phyloP scores from a whole-genome alignment of 2,113 vertebrate genomes.

The Tachysurus vachellii region DNA sequence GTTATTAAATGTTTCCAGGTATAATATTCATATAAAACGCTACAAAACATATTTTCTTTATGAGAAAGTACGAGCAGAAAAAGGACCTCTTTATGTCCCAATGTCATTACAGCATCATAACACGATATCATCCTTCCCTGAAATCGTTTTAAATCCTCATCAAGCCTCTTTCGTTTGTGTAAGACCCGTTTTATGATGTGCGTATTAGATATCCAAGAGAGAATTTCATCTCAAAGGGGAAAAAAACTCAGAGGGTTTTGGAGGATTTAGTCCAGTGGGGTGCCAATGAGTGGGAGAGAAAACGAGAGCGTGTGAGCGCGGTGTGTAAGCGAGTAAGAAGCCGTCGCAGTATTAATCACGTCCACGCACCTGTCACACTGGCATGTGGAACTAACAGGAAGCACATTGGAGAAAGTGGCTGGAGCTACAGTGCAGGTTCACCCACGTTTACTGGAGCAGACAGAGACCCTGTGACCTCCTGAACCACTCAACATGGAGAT shows the following conservation, averaged over 20 bases:
- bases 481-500: slow-evolving; percentile 56
- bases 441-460: slow-evolving; percentile 33
- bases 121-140: neutral
- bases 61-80: neutral
- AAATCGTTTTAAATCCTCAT: slow-evolving; percentile 19
- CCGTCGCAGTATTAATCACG: slow-evolving; percentile 86
- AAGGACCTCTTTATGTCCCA: neutral
- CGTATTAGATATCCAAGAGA: slow-evolving; percentile 26
- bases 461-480: slow-evolving; percentile 39
- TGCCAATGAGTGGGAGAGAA: neutral
- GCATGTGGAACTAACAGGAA: slow-evolving; percentile 97
- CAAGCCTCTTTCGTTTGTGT: slow-evolving; percentile 6
- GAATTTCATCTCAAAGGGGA: slow-evolving; percentile 20
- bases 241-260: neutral
- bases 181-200: neutral
- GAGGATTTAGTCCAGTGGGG: slow-evolving; percentile 7
- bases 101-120: neutral
- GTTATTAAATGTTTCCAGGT: neutral
- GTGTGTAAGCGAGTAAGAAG: slow-evolving; percentile 43
- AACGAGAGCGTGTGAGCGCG: slow-evolving; percentile 10
- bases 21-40: neutral
- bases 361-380: slow-evolving; percentile 87
- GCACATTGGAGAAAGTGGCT: slow-evolving; percentile 74
- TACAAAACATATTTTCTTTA: neutral
- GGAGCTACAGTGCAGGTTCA: slow-evolving; percentile 65